Conservation (phyloP, 2,797 vertebrate species). For the Echeneis naucrates region DNA sequence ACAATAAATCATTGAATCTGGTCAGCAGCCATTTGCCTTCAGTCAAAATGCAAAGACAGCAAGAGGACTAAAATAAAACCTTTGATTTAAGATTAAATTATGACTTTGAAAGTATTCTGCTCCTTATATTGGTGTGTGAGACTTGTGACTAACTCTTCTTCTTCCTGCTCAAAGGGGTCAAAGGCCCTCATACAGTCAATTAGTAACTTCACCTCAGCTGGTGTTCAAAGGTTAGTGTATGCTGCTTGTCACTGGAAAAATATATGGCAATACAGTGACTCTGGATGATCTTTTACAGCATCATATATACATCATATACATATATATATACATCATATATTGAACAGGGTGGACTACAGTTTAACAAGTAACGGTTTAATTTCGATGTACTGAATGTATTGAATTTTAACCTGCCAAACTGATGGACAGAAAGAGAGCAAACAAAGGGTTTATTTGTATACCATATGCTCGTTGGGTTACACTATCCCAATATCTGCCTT, state of each 20-base stretch:
- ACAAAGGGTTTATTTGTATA: neutral
- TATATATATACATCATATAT: neutral
- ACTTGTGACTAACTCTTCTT: neutral
- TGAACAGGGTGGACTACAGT: neutral
- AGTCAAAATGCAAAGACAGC: neutral
- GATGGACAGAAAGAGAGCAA: neutral
- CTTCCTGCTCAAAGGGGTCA: constrained; percentile 40
- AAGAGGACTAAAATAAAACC: neutral
- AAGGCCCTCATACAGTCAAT: constrained; percentile 69
- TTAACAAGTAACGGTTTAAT: too few relatives aligned
- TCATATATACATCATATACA: neutral
- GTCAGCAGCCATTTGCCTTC: neutral
- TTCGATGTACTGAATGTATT: neutral
- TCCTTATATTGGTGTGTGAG: neutral
- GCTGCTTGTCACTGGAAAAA: constrained; percentile 7
- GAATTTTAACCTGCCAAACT: constrained; percentile 1
- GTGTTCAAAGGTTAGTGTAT: constrained; percentile 67
- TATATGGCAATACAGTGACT: constrained; percentile 4
- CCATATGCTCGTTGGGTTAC: constrained; percentile 4
- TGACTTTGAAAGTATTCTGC: neutral
- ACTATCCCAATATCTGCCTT: neutral
- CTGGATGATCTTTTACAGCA: neutral
- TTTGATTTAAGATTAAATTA: neutral
- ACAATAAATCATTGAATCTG: neutral
- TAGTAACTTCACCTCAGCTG: constrained; percentile 66